These are phyloP conservation scores for Panagrolaimus sp. DNA, from an alignment of 1,140 invertebrate species.

Conservation along the genomic window DNA sequence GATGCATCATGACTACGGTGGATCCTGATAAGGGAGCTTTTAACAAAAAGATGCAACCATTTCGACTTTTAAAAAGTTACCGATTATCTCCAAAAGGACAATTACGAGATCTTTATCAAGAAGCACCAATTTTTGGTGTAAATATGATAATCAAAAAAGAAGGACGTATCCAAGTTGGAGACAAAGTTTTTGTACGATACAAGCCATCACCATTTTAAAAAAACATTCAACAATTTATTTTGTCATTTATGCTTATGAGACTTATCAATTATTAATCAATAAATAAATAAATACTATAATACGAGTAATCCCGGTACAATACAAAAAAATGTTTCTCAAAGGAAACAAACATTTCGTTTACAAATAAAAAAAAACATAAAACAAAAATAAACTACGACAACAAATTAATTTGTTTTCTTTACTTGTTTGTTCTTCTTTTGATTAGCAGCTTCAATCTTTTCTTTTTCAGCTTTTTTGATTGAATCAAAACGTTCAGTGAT, in stretches of 20 bases:
- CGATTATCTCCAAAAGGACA: constrained; percentile 42
- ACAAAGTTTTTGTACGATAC: constrained; percentile 40
- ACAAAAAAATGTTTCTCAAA: too few species aligned
- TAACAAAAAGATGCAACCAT: not conserved
- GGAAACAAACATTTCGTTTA: too few species aligned
- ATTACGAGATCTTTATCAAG: constrained; percentile 29
- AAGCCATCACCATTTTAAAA: constrained; percentile 39
- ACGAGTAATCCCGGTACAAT: too few species aligned
- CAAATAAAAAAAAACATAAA: not conserved
- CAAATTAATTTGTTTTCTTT: not conserved
- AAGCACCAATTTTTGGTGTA: constrained; percentile 41
- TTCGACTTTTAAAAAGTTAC: constrained; percentile 27
- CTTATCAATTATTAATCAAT: too few species aligned
- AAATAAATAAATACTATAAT: too few species aligned
- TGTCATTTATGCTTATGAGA: too few species aligned
- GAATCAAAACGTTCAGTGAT: constrained; percentile 43
- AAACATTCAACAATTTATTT: too few species aligned
- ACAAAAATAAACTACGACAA: not conserved
- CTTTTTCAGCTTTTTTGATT: constrained; percentile 34
- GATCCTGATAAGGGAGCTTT: constrained; percentile 36
- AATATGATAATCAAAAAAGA: constrained; percentile 36
- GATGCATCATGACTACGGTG: constrained; percentile 45
- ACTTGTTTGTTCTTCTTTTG: constrained; percentile 4
- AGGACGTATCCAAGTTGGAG: constrained; percentile 37
- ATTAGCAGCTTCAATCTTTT: constrained; percentile 39